phyloP scores from a whole-genome alignment of 2,797 vertebrate genomes.

The Diceros bicornis region DNA sequence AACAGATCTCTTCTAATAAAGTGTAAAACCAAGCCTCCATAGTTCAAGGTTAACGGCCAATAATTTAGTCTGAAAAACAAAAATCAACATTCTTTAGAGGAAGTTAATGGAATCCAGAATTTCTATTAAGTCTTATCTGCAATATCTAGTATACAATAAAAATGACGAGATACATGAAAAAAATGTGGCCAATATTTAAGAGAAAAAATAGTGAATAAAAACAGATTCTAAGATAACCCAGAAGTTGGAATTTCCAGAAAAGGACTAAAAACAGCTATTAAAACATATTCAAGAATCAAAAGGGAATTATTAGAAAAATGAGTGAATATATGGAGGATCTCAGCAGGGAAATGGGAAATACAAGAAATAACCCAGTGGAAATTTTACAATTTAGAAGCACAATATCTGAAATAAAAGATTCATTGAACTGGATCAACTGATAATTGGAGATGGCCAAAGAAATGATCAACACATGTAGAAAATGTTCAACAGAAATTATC shows the following conservation, averaged over 20 bases:
- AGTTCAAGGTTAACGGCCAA: background rate
- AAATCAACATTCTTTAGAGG: background rate
- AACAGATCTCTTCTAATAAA: background rate
- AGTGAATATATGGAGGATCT: background rate
- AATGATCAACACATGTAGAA: background rate
- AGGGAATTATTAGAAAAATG: background rate
- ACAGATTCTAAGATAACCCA: background rate
- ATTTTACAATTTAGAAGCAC: background rate
- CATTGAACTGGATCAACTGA: background rate
- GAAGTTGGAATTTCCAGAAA: background rate
- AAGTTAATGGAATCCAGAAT: background rate
- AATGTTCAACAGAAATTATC: background rate
- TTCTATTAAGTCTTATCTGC: background rate
- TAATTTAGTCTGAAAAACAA: background rate
- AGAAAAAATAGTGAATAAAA: background rate
- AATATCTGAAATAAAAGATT: background rate
- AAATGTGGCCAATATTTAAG: background rate
- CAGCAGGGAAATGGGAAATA: background rate
- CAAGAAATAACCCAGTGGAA: background rate
- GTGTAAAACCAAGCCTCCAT: background rate
- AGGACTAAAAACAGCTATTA: background rate
- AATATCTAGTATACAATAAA: background rate
- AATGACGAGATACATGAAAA: background rate
- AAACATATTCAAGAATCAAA: background rate
- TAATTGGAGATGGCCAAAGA: background rate